Percentiles rank a stretch among this genome's conserved stretches.
phyloP scores from a whole-genome alignment of 1,140 invertebrate species.

The Subanguina moxae region DNA sequence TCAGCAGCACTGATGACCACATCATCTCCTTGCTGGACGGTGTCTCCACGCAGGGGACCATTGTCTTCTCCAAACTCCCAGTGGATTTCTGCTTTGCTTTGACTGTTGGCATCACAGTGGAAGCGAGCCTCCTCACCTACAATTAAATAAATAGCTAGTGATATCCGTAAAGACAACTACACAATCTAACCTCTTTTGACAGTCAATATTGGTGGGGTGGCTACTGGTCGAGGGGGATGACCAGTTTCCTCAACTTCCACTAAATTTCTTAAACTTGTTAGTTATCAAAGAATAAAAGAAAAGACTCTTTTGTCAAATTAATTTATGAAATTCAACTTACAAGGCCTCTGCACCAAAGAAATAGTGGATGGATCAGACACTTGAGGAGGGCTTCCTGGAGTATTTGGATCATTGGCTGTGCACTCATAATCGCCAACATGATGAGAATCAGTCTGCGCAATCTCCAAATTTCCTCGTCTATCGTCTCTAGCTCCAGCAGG shows the following conservation, averaged over 20 bases:
- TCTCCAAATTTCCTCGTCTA: constrained; percentile 39
- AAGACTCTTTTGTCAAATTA: too few species aligned
- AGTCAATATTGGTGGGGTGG: constrained; percentile 53
- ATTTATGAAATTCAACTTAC: too few species aligned
- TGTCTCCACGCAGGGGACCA: constrained; percentile 45
- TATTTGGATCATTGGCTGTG: constrained; percentile 31
- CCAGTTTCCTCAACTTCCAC: constrained; percentile 20
- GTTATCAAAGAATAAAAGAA: too few species aligned
- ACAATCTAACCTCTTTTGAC: constrained; percentile 45
- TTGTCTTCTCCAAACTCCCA: constrained; percentile 37
- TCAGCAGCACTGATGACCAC: constrained; percentile 46
- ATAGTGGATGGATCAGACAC: constrained; percentile 42
- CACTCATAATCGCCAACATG: constrained; percentile 55
- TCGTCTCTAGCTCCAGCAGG: constrained; percentile 40
- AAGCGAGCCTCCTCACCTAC: not conserved
- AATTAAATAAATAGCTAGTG: not conserved
- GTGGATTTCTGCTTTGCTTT: constrained; percentile 47
- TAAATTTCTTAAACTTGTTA: not conserved
- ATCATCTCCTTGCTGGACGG: constrained; percentile 50
- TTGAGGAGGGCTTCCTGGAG: constrained; percentile 23
- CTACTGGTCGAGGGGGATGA: constrained; percentile 49
- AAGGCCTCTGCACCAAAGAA: constrained; percentile 9
- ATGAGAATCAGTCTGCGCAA: constrained; percentile 17
- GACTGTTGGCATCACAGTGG: constrained; percentile 3
- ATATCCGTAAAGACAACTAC: not conserved